A percentile compares a stretch with the other conserved stretches of the same genome.
Evolutionary conservation across 2,113 vertebrate species (phyloP).

Genomic region (Buteo buteo): DNA sequence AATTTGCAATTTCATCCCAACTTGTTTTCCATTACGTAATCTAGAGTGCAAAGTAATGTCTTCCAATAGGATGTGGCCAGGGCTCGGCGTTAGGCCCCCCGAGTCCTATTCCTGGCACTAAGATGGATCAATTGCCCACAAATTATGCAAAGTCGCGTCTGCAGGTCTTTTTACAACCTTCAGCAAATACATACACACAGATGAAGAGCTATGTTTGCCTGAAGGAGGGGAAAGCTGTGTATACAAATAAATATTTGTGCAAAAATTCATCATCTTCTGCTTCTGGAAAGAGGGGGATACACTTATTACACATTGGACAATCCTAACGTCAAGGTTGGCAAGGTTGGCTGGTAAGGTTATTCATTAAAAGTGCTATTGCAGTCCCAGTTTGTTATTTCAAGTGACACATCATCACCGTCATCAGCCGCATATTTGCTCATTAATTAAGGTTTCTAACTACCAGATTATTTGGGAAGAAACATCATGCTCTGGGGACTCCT

Average conservation of each 20-base stretch:
- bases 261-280: not conserved
- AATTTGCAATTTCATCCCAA: not conserved
- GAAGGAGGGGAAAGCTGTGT: not conserved
- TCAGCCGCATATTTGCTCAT: not conserved
- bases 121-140: not conserved
- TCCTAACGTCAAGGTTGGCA: rapidly evolving
- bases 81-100: rapidly evolving
- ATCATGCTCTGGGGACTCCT: not conserved
- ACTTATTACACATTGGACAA: rapidly evolving
- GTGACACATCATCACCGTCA: rapidly evolving
- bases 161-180: not conserved
- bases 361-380: not conserved
- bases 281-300: not conserved
- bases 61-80: not conserved
- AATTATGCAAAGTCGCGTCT: not conserved
- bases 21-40: not conserved
- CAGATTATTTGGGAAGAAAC: not conserved
- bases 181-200: not conserved
- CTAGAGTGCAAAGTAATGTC: not conserved
- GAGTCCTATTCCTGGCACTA: not conserved
- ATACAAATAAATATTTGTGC: not conserved
- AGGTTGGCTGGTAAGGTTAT: not conserved
- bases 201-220: not conserved
- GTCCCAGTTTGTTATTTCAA: not conserved
- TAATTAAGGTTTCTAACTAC: slow-evolving; percentile 2